A percentile compares a stretch with the other conserved stretches of the same genome.
Conservation (phyloP, 1,140 invertebrate species). For the Diprion similis region DNA sequence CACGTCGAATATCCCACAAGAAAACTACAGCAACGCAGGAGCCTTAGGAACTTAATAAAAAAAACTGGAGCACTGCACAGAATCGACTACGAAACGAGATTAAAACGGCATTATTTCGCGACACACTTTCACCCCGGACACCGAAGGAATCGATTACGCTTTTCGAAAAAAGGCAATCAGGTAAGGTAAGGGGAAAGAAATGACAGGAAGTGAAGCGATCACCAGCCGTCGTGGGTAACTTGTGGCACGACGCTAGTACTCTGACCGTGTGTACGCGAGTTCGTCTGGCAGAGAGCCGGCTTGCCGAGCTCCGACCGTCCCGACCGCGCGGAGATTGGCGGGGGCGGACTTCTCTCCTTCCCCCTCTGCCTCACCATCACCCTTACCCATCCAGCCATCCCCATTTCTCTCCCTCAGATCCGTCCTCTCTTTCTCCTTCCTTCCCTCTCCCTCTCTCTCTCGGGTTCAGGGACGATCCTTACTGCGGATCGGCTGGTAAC, state of each 20-base stretch:
- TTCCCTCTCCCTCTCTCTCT: conserved; percentile 22
- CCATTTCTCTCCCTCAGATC: conserved; percentile 14
- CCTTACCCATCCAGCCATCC: conserved; percentile 5
- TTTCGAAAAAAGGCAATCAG: no score
- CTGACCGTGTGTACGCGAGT: not conserved
- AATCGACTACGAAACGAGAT: no score
- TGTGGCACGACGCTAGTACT: not conserved
- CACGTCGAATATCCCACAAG: no score
- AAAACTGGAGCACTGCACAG: no score
- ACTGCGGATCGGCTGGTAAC: conserved; percentile 25
- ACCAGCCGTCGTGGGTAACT: not conserved
- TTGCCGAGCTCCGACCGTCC: not conserved
- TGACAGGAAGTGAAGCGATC: not conserved
- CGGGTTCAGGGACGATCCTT: conserved; percentile 55
- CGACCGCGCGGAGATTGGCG: not conserved
- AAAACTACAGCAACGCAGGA: no score
- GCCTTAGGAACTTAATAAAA: no score
- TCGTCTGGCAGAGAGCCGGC: conserved; percentile 1
- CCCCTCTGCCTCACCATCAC: conserved; percentile 15
- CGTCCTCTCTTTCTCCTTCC: conserved; percentile 33
- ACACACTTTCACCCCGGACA: no score
- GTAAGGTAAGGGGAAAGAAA: no score
- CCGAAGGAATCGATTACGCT: no score
- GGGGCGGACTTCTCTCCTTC: conserved; percentile 14
- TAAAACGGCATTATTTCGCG: no score